Conservation (phyloP, 2,797 vertebrate species). For the Aselliscus stoliczkanus region DNA sequence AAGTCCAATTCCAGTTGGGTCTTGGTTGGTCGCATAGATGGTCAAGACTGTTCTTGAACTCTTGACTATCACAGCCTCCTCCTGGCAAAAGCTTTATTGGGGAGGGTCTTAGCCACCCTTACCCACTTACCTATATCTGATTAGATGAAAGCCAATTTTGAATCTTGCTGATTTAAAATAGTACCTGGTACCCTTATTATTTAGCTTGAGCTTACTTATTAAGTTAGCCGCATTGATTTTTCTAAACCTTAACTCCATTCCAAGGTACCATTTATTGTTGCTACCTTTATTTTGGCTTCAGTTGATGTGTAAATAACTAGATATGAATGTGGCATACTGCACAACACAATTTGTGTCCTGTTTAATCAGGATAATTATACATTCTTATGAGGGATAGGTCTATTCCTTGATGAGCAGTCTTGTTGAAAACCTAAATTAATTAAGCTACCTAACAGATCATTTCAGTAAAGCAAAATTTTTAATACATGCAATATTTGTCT, state of each 20-base stretch:
- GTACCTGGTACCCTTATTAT: not conserved
- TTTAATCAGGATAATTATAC: not conserved
- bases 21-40: conserved; percentile 14
- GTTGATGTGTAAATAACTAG: not conserved
- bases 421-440: not conserved
- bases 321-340: not conserved
- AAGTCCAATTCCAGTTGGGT: conserved; percentile 28
- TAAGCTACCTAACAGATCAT: not conserved
- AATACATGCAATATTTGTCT: not conserved
- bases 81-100: not conserved
- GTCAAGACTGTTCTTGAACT: conserved; percentile 4
- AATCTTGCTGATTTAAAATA: not conserved
- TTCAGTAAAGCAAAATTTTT: not conserved
- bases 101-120: not conserved
- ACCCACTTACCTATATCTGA: not conserved
- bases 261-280: not conserved
- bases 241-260: conserved; percentile 7
- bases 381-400: not conserved
- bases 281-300: not conserved
- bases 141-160: conserved; percentile 39
- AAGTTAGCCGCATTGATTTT: not conserved
- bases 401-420: not conserved
- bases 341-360: not conserved
- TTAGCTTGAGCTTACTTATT: not conserved
- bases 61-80: not conserved